Conservation (phyloP, 2,797 vertebrate genomes). For the Periparus ater region DNA sequence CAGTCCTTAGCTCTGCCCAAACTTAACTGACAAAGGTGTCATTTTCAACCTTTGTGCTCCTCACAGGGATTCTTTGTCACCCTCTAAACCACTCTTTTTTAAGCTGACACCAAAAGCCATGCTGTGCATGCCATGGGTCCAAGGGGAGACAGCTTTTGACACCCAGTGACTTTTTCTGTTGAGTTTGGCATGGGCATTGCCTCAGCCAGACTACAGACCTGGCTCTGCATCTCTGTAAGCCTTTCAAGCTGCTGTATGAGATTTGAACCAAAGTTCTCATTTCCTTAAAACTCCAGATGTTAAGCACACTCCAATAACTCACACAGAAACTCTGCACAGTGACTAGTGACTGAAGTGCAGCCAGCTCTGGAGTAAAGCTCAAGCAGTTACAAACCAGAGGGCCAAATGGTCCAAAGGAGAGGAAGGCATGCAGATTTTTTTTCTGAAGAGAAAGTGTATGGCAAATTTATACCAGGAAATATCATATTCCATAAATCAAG, state of each 20-base stretch:
- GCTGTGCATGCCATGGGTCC: fast-evolving
- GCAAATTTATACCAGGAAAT: neutral
- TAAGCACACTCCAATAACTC: neutral
- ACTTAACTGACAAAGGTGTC: neutral
- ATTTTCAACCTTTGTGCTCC: neutral
- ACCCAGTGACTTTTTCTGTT: neutral
- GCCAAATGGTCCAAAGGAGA: neutral
- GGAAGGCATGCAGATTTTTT: neutral
- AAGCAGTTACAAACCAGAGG: neutral
- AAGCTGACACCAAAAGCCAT: neutral
- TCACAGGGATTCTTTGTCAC: neutral
- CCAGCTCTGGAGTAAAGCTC: neutral
- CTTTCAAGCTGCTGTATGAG: neutral
- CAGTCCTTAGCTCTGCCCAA: neutral
- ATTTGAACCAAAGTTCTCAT: neutral
- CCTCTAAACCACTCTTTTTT: neutral
- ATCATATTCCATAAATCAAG: conserved; percentile 1
- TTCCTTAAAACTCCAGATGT: neutral
- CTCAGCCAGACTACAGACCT: neutral
- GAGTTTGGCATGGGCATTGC: neutral
- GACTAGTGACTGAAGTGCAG: neutral
- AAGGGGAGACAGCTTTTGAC: neutral
- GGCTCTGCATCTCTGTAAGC: neutral
- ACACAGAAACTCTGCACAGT: neutral
- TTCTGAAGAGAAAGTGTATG: neutral